These are phyloP conservation scores for Oligia latruncula DNA, from an alignment of 2,888 invertebrate genomes.

Conservation along the genomic window DNA sequence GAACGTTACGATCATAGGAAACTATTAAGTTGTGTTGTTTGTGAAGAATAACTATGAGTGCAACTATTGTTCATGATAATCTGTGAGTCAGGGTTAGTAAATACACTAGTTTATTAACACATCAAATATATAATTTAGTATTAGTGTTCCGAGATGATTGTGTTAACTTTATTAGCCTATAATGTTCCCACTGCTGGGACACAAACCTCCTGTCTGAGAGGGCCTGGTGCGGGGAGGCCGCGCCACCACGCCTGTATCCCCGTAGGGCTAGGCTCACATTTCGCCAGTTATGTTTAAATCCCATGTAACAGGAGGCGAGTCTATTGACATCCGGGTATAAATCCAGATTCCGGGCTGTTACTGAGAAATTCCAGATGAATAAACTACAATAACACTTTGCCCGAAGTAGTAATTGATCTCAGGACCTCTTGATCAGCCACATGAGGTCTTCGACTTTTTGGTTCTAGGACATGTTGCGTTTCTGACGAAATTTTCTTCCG, in stretches of 20 bases:
- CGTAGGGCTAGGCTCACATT: neutral
- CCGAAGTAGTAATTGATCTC: no score
- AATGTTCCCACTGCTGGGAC: neutral
- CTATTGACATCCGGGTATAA: neutral
- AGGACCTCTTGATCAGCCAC: no score
- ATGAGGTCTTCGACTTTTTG: no score
- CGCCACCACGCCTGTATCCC: neutral
- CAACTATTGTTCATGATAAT: conserved; percentile 39
- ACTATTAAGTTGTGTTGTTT: conserved; percentile 30
- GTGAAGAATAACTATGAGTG: conserved; percentile 17
- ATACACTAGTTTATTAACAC: conserved; percentile 20
- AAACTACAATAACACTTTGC: no score
- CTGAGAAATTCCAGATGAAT: neutral
- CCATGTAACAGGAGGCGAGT: neutral
- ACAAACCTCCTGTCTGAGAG: no score
- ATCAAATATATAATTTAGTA: neutral
- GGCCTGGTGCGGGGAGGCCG: neutral
- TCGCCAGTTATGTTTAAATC: neutral
- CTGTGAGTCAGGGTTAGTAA: conserved; percentile 23
- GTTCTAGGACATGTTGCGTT: neutral
- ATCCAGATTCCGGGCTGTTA: neutral
- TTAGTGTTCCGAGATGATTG: neutral
- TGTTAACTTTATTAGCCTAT: conserved; percentile 4
- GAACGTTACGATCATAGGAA: conserved; percentile 12
- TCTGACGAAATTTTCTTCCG: neutral